A percentile compares a stretch with the other conserved stretches of the same genome.
Evolutionary conservation across 2,888 invertebrate genomes (phyloP).

Genomic region (Thera obeliscata): DNA sequence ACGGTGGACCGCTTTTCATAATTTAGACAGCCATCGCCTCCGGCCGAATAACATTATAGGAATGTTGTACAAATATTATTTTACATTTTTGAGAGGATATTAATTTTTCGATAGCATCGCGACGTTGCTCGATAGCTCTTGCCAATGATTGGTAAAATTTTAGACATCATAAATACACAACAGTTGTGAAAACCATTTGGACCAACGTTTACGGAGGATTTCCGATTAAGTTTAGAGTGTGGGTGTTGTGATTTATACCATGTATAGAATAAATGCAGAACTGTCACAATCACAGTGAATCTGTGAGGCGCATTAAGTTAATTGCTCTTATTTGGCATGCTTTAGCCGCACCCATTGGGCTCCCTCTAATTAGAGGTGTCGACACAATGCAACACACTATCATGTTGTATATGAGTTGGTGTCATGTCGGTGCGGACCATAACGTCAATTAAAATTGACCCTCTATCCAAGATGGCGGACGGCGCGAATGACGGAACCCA

Average conservation of each 20-base stretch:
- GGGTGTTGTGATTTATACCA: constrained; percentile 53
- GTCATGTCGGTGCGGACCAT: constrained; percentile 60
- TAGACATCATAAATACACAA: constrained; percentile 13
- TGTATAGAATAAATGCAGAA: constrained; percentile 49
- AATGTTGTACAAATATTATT: constrained; percentile 64
- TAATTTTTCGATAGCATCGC: constrained; percentile 39
- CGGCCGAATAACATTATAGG: constrained; percentile 62
- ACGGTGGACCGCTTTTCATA: constrained; percentile 63
- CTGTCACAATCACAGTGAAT: constrained; percentile 62
- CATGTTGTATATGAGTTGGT: constrained; percentile 58
- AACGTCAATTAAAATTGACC: constrained; percentile 83
- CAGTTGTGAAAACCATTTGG: constrained; percentile 38
- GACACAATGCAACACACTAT: constrained; percentile 78
- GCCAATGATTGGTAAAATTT: constrained; percentile 16
- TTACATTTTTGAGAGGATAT: constrained; percentile 59
- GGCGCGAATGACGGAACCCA: constrained; percentile 54
- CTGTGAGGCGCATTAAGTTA: constrained; percentile 69
- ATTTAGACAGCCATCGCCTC: constrained; percentile 62
- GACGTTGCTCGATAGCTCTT: constrained; percentile 34
- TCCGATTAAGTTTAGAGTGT: constrained; percentile 45
- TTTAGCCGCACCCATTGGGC: constrained; percentile 74
- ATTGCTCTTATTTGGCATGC: constrained; percentile 57
- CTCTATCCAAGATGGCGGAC: constrained; percentile 77
- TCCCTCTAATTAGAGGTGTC: constrained; percentile 81
- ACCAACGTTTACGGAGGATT: constrained; percentile 30